These are phyloP conservation scores for Stegophylla sp. DNA, from an alignment of 2,888 invertebrate genomes.

Conservation along the genomic window DNA sequence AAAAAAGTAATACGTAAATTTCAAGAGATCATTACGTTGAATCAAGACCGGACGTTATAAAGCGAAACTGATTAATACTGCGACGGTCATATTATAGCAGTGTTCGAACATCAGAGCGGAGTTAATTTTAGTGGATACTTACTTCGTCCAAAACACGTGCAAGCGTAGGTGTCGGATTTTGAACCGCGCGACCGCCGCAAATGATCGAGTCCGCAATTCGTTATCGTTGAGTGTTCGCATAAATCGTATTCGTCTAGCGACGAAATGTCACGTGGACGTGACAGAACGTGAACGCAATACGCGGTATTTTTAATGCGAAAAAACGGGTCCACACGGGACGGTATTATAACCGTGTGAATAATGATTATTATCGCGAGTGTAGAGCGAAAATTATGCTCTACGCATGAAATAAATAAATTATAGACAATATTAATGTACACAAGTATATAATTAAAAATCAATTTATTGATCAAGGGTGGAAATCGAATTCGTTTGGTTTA, in stretches of 20 bases:
- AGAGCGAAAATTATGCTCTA: too few species aligned
- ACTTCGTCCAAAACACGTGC: neutral
- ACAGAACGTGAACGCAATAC: too few species aligned
- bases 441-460: neutral
- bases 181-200: neutral
- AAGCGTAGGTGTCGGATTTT: conserved; percentile 1
- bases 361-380: too few species aligned
- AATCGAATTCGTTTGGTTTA: neutral
- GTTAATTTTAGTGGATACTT: conserved; percentile 42
- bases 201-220: conserved; percentile 23
- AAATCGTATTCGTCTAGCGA: conserved; percentile 10
- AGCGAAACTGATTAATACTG: conserved; percentile 35
- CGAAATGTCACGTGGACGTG: too few species aligned
- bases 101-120: conserved; percentile 22
- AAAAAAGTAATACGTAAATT: neutral
- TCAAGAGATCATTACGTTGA: conserved; percentile 26
- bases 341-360: too few species aligned
- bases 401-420: conserved; percentile 3
- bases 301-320: neutral
- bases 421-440: neutral
- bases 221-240: neutral
- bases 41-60: conserved; percentile 41
- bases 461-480: neutral
- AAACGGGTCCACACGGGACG: neutral
- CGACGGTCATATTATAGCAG: too few species aligned